Base-by-base conservation (phyloP, 2,113 vertebrate species). In the Peromyscus californicus region DNA sequence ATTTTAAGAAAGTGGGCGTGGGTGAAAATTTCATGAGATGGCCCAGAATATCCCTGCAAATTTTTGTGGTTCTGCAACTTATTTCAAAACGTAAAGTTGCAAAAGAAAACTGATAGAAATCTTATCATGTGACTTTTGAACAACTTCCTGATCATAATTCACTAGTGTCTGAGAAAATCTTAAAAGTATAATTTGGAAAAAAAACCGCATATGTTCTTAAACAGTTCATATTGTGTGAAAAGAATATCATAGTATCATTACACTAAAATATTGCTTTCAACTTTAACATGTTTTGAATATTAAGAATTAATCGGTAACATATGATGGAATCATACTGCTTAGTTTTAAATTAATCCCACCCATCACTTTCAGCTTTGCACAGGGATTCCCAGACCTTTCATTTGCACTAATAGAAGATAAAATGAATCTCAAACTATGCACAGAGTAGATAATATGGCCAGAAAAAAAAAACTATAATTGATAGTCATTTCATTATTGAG, bases 301-400 rank as follows among this genome's bases (percentile, higher is more conserved):
- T 63, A 48, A 72, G 24, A 61, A 85, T 88, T 59, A 65, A 29
- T 74, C 10, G 78, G 0, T 85, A 45, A 9, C 54, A 85, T 67
- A 82, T 86, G 33, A 85, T 95, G 90, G 69, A 94, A 82, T 74
- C 39, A 88, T 76, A 95, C 11, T 86, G 39, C 13, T 95, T 95
- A 91, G 92, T 82, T 95, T 97, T 94, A 97, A 95, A 85, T 96
- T 85, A 94, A 97, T 92, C 65, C 65, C 61, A 94, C 36, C 48
- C 39, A 92, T 92, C 65, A 78, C 6, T 93, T 96, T 97, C 57
- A 96, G 36, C 29, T 91, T 9, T 11, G 26, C 15, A 85, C 82
- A 78, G 39, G 6, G 36, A 48, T 88, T 15, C 24, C 24, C 24
- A 78, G 45, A 67, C 9, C 22, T 96, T 96, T 92, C 39, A 96